phyloP scores from a whole-genome alignment of 1,140 invertebrate species.

The Bradysia coprophila region DNA sequence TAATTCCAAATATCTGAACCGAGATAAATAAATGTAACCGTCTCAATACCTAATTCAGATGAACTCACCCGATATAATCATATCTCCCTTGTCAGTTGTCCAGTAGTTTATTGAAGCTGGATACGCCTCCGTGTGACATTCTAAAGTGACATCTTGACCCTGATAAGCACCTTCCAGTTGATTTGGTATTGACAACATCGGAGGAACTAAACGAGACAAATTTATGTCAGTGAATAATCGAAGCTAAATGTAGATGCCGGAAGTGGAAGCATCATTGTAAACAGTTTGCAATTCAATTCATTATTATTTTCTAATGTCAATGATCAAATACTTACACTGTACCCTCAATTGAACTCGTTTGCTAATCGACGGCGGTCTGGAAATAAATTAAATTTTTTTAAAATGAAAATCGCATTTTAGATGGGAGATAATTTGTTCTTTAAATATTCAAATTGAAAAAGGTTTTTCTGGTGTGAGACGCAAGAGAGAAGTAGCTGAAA shows the following conservation, averaged over 20 bases:
- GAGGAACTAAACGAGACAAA: slow-evolving; percentile 60
- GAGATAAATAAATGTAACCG: too few species aligned
- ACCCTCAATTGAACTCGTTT: slow-evolving; percentile 66
- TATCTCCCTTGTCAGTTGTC: slow-evolving; percentile 67
- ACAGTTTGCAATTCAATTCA: slow-evolving; percentile 17
- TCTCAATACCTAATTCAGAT: too few species aligned
- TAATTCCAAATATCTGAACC: too few species aligned
- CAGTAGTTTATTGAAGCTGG: slow-evolving; percentile 78
- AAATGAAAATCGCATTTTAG: too few species aligned
- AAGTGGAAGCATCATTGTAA: slow-evolving; percentile 4
- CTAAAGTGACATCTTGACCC: slow-evolving; percentile 60
- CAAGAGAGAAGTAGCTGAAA: too few species aligned
- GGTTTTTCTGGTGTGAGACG: too few species aligned
- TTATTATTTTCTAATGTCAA: too few species aligned
- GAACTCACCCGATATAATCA: slow-evolving; percentile 68
- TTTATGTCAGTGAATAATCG: too few species aligned
- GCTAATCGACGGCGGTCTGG: slow-evolving; percentile 70
- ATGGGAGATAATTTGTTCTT: too few species aligned
- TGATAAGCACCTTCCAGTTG: slow-evolving; percentile 66
- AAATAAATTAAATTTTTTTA: too few species aligned
- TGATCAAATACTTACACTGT: slow-evolving; percentile 66
- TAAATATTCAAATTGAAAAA: too few species aligned
- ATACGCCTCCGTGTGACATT: slow-evolving; percentile 77
- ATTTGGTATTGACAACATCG: slow-evolving; percentile 71
- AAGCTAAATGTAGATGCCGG: too few species aligned